Percentiles rank a stretch among this genome's conserved stretches.
phyloP scores from a whole-genome alignment of 2,888 invertebrate species.

The Eupeodes latifasciatus region DNA sequence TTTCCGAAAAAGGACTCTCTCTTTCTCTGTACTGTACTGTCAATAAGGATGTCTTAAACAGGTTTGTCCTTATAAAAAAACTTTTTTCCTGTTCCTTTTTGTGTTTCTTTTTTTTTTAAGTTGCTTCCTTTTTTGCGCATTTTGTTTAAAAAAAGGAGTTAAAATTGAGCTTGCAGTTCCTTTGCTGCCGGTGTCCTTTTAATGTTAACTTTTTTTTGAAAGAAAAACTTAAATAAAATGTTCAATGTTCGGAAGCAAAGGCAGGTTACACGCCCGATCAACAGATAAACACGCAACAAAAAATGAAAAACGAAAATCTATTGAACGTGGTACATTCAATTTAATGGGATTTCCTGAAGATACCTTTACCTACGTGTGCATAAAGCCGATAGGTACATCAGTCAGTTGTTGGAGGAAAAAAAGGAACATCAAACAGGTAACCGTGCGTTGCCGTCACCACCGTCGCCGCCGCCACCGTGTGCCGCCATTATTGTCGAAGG shows the following conservation, averaged over 20 bases:
- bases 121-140: slow-evolving; percentile 17
- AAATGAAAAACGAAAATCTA: slow-evolving; percentile 9
- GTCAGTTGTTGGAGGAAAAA: slow-evolving; percentile 19
- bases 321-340: slow-evolving; percentile 67
- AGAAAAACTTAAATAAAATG: slow-evolving; percentile 58
- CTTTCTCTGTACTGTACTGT: not conserved
- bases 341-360: slow-evolving; percentile 49
- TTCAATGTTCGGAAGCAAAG: slow-evolving; percentile 30
- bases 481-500: too few relatives aligned
- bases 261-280: slow-evolving; percentile 50
- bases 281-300: slow-evolving; percentile 44
- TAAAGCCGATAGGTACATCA: slow-evolving; percentile 17
- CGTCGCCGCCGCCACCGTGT: too few relatives aligned
- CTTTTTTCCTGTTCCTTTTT: not conserved
- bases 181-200: slow-evolving; percentile 26
- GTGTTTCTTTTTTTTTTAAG: not conserved
- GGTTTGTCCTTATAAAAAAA: slow-evolving; percentile 2
- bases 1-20: slow-evolving; percentile 1
- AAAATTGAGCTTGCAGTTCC: slow-evolving; percentile 40
- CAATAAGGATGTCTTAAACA: slow-evolving; percentile 10
- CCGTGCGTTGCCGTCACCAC: not conserved
- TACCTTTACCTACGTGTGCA: slow-evolving; percentile 52
- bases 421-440: slow-evolving; percentile 38
- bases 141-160: slow-evolving; percentile 12
- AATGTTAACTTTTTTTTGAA: slow-evolving; percentile 19